Percentiles rank a stretch among this genome's conserved stretches.
Evolutionary conservation across 2,888 invertebrate genomes (phyloP).

Genomic region (Ichneumoninae sp.): DNA sequence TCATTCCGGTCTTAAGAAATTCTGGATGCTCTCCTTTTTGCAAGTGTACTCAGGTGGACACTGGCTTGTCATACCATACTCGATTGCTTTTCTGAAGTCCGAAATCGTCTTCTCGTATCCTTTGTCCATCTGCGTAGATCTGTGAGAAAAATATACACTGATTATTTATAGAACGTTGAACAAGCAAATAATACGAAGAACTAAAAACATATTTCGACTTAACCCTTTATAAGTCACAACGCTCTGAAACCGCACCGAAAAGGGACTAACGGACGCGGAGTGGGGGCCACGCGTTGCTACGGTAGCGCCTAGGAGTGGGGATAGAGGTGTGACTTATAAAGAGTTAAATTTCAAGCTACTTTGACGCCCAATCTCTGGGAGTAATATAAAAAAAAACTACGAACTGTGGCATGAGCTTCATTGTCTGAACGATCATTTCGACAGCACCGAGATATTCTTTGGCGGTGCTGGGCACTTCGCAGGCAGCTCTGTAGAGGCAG

Average conservation of each 20-base stretch:
- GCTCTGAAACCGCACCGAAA: too few relatives aligned
- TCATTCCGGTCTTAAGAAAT: slow-evolving; percentile 76
- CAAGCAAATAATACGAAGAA: slow-evolving; percentile 1
- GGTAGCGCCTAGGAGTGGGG: too few relatives aligned
- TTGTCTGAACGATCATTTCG: slow-evolving; percentile 90
- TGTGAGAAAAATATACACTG: slow-evolving; percentile 78
- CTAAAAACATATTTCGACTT: slow-evolving; percentile 62
- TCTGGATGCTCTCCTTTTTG: slow-evolving; percentile 80
- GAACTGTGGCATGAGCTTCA: slow-evolving; percentile 89
- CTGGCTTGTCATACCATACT: slow-evolving; percentile 86
- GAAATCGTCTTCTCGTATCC: slow-evolving; percentile 88
- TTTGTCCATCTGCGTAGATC: slow-evolving; percentile 85
- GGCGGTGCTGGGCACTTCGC: slow-evolving; percentile 90
- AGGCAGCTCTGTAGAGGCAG: slow-evolving; percentile 91
- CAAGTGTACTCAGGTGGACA: slow-evolving; percentile 81
- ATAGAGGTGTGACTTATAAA: too few relatives aligned
- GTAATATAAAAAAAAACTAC: slow-evolving; percentile 70
- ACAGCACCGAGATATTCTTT: slow-evolving; percentile 91
- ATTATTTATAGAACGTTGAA: not conserved
- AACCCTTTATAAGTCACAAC: too few relatives aligned
- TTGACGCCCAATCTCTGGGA: not conserved
- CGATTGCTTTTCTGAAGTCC: slow-evolving; percentile 89
- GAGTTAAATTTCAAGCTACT: not conserved
- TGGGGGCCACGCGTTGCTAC: too few relatives aligned
- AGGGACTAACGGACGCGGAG: too few relatives aligned